Evolutionary conservation across 2,797 vertebrate genomes (phyloP).

Genomic region (Pampus argenteus): DNA sequence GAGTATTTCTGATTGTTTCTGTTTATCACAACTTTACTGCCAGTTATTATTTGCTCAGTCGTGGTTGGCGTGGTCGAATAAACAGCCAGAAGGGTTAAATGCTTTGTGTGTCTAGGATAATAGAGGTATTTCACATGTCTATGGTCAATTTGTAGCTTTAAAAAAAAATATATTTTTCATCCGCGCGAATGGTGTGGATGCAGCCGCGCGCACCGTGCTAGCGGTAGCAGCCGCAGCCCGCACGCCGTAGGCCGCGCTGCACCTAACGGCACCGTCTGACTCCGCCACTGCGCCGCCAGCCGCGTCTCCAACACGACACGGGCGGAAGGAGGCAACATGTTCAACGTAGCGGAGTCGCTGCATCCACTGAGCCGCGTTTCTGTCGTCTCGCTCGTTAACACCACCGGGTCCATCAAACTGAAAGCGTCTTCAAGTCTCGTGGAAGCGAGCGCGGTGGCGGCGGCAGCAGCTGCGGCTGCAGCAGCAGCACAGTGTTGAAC

Average conservation of each 20-base stretch:
- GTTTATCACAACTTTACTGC: conserved; percentile 65
- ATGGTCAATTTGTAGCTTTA: not conserved
- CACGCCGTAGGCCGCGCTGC: conserved; percentile 69
- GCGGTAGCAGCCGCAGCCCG: conserved; percentile 68
- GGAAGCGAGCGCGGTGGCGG: not conserved
- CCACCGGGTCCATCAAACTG: not conserved
- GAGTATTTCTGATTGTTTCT: conserved; percentile 64
- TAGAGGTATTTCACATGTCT: fast-evolving
- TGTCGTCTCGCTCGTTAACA: not conserved
- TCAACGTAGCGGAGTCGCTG: not conserved
- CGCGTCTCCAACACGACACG: conserved; percentile 13
- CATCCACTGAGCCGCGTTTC: not conserved
- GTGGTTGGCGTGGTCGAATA: not conserved
- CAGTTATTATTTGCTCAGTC: conserved; percentile 41
- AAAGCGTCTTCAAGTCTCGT: not conserved
- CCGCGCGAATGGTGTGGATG: conserved; percentile 20
- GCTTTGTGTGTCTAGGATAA: fast-evolving
- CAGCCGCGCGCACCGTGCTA: conserved; percentile 69
- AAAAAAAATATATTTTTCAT: conserved; percentile 9
- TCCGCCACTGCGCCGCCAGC: conserved; percentile 30
- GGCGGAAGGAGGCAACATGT: conserved; percentile 1
- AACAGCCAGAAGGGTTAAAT: not conserved
- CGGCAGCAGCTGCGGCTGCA: not conserved
- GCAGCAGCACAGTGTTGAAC: too few species aligned
- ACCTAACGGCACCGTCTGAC: conserved; percentile 18